A percentile compares a stretch with the other conserved stretches of the same genome.
Conservation (phyloP, 2,888 invertebrate species). For the Lycophotia porphyrea region DNA sequence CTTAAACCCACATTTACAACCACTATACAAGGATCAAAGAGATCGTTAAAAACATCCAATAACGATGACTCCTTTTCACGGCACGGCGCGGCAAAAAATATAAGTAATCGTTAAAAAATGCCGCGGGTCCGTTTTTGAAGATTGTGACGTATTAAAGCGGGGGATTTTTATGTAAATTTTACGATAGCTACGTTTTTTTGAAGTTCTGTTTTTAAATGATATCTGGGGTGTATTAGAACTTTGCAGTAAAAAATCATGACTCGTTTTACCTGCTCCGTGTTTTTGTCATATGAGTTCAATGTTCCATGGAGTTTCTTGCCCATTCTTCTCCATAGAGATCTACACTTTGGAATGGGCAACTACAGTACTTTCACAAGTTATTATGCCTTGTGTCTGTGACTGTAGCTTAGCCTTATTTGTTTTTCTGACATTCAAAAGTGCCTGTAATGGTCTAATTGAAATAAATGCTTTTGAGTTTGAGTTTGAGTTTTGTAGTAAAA, state of each 20-base stretch:
- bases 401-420: too few species aligned
- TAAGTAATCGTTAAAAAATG: constrained; percentile 59
- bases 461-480: too few species aligned
- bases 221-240: constrained; percentile 8
- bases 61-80: constrained; percentile 57
- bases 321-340: too few species aligned
- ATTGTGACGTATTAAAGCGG: constrained; percentile 54
- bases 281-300: neutral
- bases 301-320: too few species aligned
- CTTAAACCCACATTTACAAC: constrained; percentile 77
- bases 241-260: neutral
- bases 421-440: too few species aligned
- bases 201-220: neutral
- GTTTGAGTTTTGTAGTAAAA: too few species aligned
- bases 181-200: constrained; percentile 31
- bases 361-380: too few species aligned
- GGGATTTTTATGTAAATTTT: constrained; percentile 50
- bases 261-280: neutral
- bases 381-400: too few species aligned
- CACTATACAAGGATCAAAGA: constrained; percentile 82
- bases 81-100: constrained; percentile 56
- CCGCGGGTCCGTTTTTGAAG: constrained; percentile 57
- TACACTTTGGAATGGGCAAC: too few species aligned
- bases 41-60: constrained; percentile 78
- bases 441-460: too few species aligned